A percentile compares a stretch with the other conserved stretches of the same genome.
phyloP scores from a whole-genome alignment of 2,113 vertebrate genomes.

The Misgurnus mizolepis region DNA sequence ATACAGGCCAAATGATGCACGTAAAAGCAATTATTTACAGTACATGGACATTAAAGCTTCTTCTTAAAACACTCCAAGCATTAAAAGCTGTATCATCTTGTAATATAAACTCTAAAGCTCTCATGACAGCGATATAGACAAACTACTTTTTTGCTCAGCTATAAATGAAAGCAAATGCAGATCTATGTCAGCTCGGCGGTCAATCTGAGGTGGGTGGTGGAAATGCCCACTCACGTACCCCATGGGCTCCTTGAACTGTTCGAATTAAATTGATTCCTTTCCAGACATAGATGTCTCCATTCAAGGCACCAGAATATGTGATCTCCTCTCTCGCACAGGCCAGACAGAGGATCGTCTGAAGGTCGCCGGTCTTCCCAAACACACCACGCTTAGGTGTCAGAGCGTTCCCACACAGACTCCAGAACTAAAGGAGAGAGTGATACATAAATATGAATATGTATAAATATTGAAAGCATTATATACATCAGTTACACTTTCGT shows the following conservation, averaged over 20 bases:
- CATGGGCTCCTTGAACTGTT: constrained; percentile 94
- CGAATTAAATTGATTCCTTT: constrained; percentile 92
- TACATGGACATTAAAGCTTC: no score
- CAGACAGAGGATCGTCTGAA: constrained; percentile 97
- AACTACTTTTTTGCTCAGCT: neutral
- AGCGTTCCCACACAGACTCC: constrained; percentile 97
- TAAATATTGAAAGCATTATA: neutral
- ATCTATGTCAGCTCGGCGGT: neutral
- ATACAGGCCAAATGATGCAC: no score
- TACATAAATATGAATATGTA: neutral
- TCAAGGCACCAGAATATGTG: constrained; percentile 96
- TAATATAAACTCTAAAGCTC: neutral
- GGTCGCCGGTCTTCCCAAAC: constrained; percentile 97
- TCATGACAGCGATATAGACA: neutral
- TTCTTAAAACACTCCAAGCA: no score
- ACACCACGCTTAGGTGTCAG: constrained; percentile 94
- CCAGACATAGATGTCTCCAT: constrained; percentile 97
- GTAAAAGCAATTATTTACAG: no score
- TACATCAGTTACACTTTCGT: no score
- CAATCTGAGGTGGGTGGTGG: neutral
- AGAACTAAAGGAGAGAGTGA: constrained; percentile 82
- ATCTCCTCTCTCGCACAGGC: constrained; percentile 94
- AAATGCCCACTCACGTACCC: constrained; percentile 77
- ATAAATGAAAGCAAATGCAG: neutral
- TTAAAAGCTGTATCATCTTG: neutral